Evolutionary conservation across 2,888 invertebrate species (phyloP), one percentile per base, ranked within the genome.

Genomic region (Lobophora halterata): DNA sequence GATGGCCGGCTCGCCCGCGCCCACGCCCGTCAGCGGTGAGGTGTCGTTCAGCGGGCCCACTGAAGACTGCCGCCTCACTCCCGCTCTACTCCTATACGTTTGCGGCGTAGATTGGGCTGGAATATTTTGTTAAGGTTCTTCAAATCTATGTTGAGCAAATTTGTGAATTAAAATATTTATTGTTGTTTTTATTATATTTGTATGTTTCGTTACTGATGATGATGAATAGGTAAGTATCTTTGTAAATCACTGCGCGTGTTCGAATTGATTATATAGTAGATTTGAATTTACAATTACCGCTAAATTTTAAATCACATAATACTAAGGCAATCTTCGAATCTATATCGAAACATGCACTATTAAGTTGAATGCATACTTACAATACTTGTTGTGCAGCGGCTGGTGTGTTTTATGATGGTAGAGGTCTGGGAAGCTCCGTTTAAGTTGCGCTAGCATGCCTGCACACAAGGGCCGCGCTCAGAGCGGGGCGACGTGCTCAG

Each of bases 361-460:
- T 63, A 65, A 66, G 62, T 60, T 61, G 49, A 54, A 73, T 72
- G 75, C 70, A 74, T 87, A 88, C 88, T 88, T 80, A 88, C 88
- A 88, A 83, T 90, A 90, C 85, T 92, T 92, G 90, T 92, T 92
- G 87, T 92, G 91, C 71, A 93, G 89, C 74, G 92, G 92, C 88
- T 92, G 93, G 78, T 92, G 93, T 71, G 91, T 92, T 91, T 92
- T 93, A 86, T 87, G 87, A 87, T 92, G 91, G 88, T 93, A 92
- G 81, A 94, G 91, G 88, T 94, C 94, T 79, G 94, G 94, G 89
- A 95, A 92, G 91, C 94, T 94, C 91, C 94, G 90, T 91, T 94
- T 94, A 89, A 94, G 92, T 89, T 94, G 93, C 89, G 93, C 92
- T 91, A 94, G 91, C 93, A 94, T 93, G 92, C 94, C 94, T 94